Evolutionary conservation across 2,888 invertebrate genomes (phyloP).

Genomic region (Leptogaster cylindrica): DNA sequence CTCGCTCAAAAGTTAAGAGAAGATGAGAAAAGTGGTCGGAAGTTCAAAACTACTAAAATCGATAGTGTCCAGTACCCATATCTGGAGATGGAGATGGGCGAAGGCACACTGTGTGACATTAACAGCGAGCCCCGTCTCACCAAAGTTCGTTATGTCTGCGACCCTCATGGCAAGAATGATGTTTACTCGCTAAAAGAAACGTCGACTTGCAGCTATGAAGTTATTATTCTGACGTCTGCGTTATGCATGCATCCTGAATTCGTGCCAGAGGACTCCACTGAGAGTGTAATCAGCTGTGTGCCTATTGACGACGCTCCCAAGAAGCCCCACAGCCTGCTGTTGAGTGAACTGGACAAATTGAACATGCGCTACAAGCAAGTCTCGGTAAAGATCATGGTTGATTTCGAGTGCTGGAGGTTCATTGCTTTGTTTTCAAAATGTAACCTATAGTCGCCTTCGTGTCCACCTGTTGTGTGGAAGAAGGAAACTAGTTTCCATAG

Average conservation of each 20-base stretch:
- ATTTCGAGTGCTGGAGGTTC: too few relatives aligned
- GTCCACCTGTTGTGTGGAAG: too few relatives aligned
- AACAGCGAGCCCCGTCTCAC: conserved; percentile 83
- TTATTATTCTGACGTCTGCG: conserved; percentile 82
- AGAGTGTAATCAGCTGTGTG: conserved; percentile 77
- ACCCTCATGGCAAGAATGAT: conserved; percentile 86
- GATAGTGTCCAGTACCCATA: conserved; percentile 90
- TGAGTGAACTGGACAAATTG: conserved; percentile 75
- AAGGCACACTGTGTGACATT: conserved; percentile 91
- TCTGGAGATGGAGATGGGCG: conserved; percentile 83
- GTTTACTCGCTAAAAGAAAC: conserved; percentile 92
- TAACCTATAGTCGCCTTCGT: background rate
- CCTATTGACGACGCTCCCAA: conserved; percentile 71
- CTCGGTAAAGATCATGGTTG: conserved; percentile 62
- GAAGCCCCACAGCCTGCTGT: conserved; percentile 75
- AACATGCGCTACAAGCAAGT: conserved; percentile 70
- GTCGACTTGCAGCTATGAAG: conserved; percentile 93
- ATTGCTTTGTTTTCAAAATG: background rate
- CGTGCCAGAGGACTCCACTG: conserved; percentile 77
- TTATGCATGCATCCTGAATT: conserved; percentile 91
- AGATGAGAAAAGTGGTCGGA: conserved; percentile 65
- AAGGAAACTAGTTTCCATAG: background rate
- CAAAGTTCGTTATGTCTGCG: conserved; percentile 87
- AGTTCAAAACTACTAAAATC: conserved; percentile 74
- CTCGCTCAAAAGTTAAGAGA: conserved; percentile 64